Percentiles rank a stretch among this genome's conserved stretches.
Conservation (phyloP, 2,797 vertebrate species). For the Tangara arthus region DNA sequence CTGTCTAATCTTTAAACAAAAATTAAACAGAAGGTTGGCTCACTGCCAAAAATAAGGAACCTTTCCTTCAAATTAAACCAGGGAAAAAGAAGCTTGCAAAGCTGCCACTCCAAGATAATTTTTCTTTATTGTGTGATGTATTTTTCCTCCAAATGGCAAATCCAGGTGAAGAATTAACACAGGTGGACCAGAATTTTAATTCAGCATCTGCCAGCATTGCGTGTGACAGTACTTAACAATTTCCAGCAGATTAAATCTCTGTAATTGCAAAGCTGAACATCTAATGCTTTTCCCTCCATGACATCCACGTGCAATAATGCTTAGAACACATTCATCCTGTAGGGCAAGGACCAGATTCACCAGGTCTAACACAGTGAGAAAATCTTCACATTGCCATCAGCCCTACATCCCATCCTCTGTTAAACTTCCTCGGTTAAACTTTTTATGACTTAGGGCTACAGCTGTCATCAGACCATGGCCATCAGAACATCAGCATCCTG, state of each 20-base stretch:
- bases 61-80: not conserved
- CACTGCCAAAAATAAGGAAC: not conserved
- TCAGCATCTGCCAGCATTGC: not conserved
- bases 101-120: not conserved
- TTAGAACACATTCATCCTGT: not conserved
- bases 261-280: not conserved
- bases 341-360: not conserved
- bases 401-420: not conserved
- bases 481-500: not conserved
- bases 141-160: not conserved
- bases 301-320: not conserved
- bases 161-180: not conserved
- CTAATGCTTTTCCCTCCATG: not conserved
- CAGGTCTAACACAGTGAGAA: not conserved
- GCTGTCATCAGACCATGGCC: not conserved
- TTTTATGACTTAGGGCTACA: not conserved
- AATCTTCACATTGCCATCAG: not conserved
- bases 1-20: slow-evolving; percentile 16
- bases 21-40: not conserved
- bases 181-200: not conserved
- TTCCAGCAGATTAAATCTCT: not conserved
- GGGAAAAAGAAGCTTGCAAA: not conserved
- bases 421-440: not conserved
- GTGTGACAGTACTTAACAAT: not conserved
- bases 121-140: not conserved